Percentiles rank a stretch among this genome's conserved stretches.
phyloP scores from a whole-genome alignment of 2,797 vertebrate species.

The Lagodon rhomboides region DNA sequence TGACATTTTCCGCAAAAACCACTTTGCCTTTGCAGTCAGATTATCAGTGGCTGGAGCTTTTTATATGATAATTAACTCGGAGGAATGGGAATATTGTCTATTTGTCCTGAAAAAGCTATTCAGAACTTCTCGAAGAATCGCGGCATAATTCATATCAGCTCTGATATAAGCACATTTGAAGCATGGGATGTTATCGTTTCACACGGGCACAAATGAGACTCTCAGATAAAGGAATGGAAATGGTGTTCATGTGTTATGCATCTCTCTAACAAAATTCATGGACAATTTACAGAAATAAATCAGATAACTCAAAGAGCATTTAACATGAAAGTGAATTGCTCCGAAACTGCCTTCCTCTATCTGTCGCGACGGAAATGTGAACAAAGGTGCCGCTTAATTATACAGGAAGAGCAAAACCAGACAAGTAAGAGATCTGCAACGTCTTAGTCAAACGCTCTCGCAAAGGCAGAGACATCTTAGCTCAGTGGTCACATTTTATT shows the following conservation, averaged over 20 bases:
- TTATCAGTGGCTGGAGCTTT: constrained; percentile 73
- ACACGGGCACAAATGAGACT: constrained; percentile 54
- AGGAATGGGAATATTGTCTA: constrained; percentile 75
- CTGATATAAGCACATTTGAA: constrained; percentile 61
- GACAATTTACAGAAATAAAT: constrained; percentile 64
- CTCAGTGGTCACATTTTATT: constrained; percentile 14
- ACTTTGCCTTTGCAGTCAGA: constrained; percentile 72
- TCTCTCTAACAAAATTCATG: constrained; percentile 48
- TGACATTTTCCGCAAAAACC: constrained; percentile 81
- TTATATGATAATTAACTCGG: constrained; percentile 84
- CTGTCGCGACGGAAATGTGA: constrained; percentile 27
- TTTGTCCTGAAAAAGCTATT: constrained; percentile 74
- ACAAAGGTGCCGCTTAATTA: constrained; percentile 47
- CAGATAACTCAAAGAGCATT: constrained; percentile 47
- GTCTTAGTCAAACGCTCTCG: constrained; percentile 26
- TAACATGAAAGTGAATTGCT: constrained; percentile 36
- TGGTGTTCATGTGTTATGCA: constrained; percentile 46
- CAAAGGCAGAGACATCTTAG: neutral
- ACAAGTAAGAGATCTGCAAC: constrained; percentile 4
- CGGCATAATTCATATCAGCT: constrained; percentile 64
- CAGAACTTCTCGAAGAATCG: constrained; percentile 65
- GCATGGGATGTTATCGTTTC: constrained; percentile 60
- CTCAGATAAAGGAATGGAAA: constrained; percentile 58
- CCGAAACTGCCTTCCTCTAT: constrained; percentile 21
- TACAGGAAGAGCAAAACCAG: constrained; percentile 18